Conservation (phyloP, 35 echinoderm and acorn worm genomes). For the Strongylocentrotus purpuratus region DNA sequence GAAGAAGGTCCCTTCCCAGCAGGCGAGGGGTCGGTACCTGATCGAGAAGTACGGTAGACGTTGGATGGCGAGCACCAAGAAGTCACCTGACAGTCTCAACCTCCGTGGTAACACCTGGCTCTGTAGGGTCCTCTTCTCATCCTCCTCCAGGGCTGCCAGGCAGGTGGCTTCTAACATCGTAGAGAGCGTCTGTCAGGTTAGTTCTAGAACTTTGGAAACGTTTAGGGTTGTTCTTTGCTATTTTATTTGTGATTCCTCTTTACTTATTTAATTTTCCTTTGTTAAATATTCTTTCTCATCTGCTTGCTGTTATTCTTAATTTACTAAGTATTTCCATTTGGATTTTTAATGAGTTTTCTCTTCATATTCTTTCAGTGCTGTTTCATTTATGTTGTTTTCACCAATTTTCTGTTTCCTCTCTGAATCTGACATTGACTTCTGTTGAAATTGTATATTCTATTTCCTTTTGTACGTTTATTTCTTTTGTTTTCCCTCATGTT, state of each 20-base stretch:
- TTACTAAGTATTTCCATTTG: not conserved
- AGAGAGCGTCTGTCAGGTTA: conserved; percentile 95
- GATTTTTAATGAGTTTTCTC: no score
- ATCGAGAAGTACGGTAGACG: conserved; percentile 97
- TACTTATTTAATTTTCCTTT: not conserved
- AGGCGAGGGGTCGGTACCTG: conserved; percentile 80
- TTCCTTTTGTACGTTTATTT: no score
- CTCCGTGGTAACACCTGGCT: conserved; percentile 90
- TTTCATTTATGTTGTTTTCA: not conserved
- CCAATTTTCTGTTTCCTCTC: not conserved
- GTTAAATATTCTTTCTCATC: not conserved
- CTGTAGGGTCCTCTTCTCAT: conserved; percentile 85
- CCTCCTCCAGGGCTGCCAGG: conserved; percentile 86
- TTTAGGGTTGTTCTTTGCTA: no score
- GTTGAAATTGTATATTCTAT: not conserved
- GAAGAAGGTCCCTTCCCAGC: conserved; percentile 54
- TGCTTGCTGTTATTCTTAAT: not conserved
- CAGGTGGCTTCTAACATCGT: conserved; percentile 99
- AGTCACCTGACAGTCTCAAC: conserved; percentile 81
- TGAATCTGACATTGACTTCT: not conserved
- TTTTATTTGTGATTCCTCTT: no score
- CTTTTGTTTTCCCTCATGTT: no score
- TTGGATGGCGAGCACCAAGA: conserved; percentile 90
- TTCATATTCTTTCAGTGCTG: not conserved
- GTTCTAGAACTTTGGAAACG: not conserved